These are phyloP conservation scores for Sinopyrophorus schimmeli DNA, from an alignment of 2,888 invertebrate species.

Conservation along the genomic window DNA sequence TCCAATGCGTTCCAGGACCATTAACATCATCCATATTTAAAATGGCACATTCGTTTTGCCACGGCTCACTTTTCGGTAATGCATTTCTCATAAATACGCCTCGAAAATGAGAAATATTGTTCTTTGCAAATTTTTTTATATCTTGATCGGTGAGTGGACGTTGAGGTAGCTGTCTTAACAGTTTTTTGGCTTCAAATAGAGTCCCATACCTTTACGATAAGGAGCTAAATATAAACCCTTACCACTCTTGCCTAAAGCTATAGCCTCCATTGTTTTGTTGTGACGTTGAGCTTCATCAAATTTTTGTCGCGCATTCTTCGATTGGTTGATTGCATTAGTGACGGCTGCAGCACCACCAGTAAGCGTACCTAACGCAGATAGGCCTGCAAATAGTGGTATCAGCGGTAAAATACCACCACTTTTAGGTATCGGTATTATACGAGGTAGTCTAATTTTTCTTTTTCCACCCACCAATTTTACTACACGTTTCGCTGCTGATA, in stretches of 20 bases:
- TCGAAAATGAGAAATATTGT: too few species aligned
- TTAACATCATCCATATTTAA: constrained; percentile 43
- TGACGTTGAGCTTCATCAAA: constrained; percentile 39
- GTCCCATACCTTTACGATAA: constrained; percentile 29
- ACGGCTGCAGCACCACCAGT: constrained; percentile 37
- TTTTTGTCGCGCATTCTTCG: constrained; percentile 32
- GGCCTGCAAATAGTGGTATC: constrained; percentile 47
- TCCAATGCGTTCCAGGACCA: constrained; percentile 47
- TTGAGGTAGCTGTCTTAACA: constrained; percentile 31
- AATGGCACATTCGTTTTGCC: constrained; percentile 39
- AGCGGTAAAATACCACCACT: constrained; percentile 45
- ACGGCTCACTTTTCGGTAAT: constrained; percentile 1
- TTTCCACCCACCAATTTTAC: neutral
- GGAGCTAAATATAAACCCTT: constrained; percentile 38
- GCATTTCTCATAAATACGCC: constrained; percentile 40
- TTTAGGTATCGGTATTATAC: constrained; percentile 45
- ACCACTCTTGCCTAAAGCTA: constrained; percentile 39
- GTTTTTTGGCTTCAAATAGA: constrained; percentile 32
- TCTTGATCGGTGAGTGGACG: constrained; percentile 37
- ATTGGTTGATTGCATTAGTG: constrained; percentile 38
- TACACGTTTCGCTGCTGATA: neutral
- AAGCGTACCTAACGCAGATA: constrained; percentile 37
- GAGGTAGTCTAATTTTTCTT: neutral
- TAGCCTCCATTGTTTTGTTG: constrained; percentile 40
- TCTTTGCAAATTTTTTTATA: constrained; percentile 29